Evolutionary conservation across 2,113 vertebrate genomes (phyloP).

Genomic region (Aegotheles bennettii): DNA sequence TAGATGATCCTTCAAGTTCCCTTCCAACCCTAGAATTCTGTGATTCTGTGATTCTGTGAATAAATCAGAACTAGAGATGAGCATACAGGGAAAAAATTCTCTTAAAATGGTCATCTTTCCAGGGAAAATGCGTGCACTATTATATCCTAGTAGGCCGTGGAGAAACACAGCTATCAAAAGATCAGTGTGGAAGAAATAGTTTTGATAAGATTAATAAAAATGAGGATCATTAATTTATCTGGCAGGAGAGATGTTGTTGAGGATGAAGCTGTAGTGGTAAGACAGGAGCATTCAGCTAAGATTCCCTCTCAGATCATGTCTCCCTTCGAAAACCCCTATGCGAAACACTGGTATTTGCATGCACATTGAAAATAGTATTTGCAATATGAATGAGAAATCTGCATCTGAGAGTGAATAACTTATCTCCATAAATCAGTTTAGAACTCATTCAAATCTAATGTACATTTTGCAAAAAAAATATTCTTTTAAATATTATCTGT

Average conservation of each 20-base stretch:
- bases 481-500: background rate
- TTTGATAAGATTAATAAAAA: background rate
- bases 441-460: background rate
- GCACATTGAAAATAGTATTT: background rate
- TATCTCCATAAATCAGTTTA: background rate
- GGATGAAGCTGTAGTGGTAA: background rate
- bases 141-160: background rate
- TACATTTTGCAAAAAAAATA: background rate
- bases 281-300: background rate
- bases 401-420: background rate
- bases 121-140: background rate
- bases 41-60: no score
- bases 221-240: background rate
- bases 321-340: background rate
- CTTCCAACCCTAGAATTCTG: no score
- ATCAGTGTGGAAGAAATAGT: background rate
- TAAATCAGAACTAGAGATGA: background rate
- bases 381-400: background rate
- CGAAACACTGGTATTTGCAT: background rate
- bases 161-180: background rate
- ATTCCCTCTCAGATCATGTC: accelerated
- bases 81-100: background rate
- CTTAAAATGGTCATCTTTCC: background rate
- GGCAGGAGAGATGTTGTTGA: background rate
- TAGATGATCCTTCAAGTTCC: no score